Evolutionary conservation across 2,113 vertebrate genomes (phyloP), one percentile per base, ranked within the genome.

Genomic region (Todiramphus chloris): DNA sequence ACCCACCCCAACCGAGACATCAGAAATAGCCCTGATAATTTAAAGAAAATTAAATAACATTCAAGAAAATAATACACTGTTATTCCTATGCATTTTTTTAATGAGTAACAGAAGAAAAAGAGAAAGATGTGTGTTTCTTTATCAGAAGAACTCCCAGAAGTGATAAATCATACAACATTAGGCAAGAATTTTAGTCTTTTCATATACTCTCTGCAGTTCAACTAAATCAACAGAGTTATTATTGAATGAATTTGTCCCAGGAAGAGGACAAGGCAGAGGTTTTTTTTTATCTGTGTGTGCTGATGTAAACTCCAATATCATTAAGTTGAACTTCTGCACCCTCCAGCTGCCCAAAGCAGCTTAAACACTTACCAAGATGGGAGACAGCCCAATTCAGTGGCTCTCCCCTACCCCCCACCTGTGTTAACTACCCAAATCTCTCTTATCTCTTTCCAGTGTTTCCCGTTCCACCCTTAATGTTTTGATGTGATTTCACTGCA

Each of bases 21-120:
- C 53, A 64, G 12, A 69, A 78, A 95, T 84, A 67, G 16, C 21
- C 27, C 23, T 74, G 28, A 16, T 37, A 2, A 1, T 81, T 66
- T 50, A 35, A 35, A 60, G 56, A 21, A 43, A 91, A 80, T 46
- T 39, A 33, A 77, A 46, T 66, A 73, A 5, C 6, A 23, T 27
- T 44, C 11, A 46, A 55, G 31, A 69, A 80, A 85, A 68, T 60
- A 30, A 14, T 20, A 33, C 2, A 3, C 23, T 44, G 25, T 59
- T 85, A 67, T 83, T 95, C 39, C 59, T 86, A 62, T 59, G 19
- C 51, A 51, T 90, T 93, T 82, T 86, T 86, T 35, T 68, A 81
- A 90, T 68, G 56, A 89, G 55, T 86, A 80, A 81, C 85, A 68
- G 43, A 84, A 80, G n/a, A 90, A 90, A 94, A 87, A 68, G 92